Percentiles rank a stretch among this genome's conserved stretches.
phyloP scores from a whole-genome alignment of 2,797 vertebrate species.

The Luscinia luscinia region DNA sequence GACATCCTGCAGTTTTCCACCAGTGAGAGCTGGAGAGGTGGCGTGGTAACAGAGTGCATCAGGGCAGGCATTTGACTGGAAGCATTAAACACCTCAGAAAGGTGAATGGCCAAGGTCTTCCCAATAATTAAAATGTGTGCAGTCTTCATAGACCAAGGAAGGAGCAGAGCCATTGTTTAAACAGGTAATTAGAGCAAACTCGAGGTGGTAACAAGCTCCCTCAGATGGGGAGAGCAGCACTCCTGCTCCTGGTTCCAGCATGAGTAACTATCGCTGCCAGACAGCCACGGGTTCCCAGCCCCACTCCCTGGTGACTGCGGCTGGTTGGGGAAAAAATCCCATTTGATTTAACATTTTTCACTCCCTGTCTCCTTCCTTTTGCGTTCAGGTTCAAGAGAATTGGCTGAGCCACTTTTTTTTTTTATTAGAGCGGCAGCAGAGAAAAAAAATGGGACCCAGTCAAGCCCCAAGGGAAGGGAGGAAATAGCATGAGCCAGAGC shows the following conservation, averaged over 20 bases:
- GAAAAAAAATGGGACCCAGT: background rate
- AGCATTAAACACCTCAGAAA: slow-evolving; percentile 77
- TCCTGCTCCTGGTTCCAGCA: background rate
- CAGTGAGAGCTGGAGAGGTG: slow-evolving; percentile 69
- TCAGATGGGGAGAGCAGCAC: background rate
- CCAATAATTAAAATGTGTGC: slow-evolving; percentile 75
- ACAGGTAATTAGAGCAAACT: slow-evolving; percentile 64
- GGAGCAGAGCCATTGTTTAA: slow-evolving; percentile 60
- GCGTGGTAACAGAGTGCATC: slow-evolving; percentile 73
- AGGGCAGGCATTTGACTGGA: slow-evolving; percentile 77
- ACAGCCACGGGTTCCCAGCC: background rate
- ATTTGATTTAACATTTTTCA: slow-evolving; percentile 57
- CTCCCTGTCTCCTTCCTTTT: slow-evolving; percentile 31
- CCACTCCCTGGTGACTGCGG: rapidly evolving
- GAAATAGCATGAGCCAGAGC: background rate
- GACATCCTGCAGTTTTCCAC: slow-evolving; percentile 70
- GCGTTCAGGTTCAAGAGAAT: slow-evolving; percentile 31
- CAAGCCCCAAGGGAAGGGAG: slow-evolving; percentile 28
- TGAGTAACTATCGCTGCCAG: background rate
- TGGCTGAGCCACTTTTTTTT: slow-evolving; percentile 40
- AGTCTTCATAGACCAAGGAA: slow-evolving; percentile 66
- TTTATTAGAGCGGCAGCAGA: background rate
- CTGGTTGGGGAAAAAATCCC: background rate
- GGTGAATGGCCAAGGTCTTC: slow-evolving; percentile 75
- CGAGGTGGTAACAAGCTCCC: background rate